Evolutionary conservation across 2,113 vertebrate species (phyloP).

Genomic region (Prietella phreatophila): DNA sequence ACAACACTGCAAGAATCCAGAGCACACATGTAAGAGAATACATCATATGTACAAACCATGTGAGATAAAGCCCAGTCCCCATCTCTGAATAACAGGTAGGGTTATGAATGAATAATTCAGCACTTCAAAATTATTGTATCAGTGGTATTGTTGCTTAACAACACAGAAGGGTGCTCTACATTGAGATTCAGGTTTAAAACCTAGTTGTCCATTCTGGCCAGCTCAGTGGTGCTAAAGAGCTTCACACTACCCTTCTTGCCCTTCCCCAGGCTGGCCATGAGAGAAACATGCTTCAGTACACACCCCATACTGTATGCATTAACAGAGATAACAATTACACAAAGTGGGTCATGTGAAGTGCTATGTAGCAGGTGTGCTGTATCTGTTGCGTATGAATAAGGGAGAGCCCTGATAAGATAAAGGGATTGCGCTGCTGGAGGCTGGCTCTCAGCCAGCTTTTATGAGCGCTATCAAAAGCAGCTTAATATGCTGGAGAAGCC

Average conservation of each 20-base stretch:
- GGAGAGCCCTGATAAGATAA: constrained; percentile 60
- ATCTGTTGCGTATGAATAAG: constrained; percentile 29
- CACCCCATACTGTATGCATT: constrained; percentile 1
- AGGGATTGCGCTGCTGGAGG: constrained; percentile 59
- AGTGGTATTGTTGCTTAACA: not conserved
- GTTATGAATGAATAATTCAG: not conserved
- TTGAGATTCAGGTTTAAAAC: not conserved
- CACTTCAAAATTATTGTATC: not conserved
- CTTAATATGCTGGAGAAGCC: constrained; percentile 60
- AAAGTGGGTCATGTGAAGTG: constrained; percentile 22
- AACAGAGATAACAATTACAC: constrained; percentile 25
- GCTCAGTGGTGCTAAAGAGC: not conserved
- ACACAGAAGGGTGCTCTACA: not conserved
- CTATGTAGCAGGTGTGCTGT: constrained; percentile 17
- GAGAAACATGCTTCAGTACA: constrained; percentile 1
- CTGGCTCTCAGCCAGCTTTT: constrained; percentile 62
- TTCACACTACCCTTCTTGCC: not conserved
- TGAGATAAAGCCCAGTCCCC: not conserved
- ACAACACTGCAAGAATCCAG: not conserved
- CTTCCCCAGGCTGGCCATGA: not conserved
- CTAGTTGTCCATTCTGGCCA: not conserved
- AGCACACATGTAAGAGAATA: not conserved
- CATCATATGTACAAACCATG: not conserved
- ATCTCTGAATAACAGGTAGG: not conserved
- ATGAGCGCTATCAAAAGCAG: constrained; percentile 65